A percentile compares a stretch with the other conserved stretches of the same genome.
These are phyloP conservation scores for Hoplodrina ambigua DNA, from an alignment of 2,888 invertebrate genomes.

Conservation along the genomic window DNA sequence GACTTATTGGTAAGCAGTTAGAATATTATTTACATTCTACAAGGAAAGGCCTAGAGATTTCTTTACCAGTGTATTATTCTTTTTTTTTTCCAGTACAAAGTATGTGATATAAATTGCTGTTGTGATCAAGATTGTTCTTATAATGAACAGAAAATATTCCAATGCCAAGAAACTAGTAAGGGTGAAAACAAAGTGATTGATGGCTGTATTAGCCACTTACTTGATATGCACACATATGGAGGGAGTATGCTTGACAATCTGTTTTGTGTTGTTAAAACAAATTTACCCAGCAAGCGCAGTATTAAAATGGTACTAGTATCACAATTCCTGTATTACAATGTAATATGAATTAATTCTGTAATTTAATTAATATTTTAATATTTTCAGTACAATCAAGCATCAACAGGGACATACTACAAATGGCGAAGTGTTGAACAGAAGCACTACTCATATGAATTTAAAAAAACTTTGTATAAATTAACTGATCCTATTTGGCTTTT, in stretches of 20 bases:
- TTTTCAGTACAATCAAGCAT: slow-evolving; percentile 71
- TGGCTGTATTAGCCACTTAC: slow-evolving; percentile 66
- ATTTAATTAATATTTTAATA: slow-evolving; percentile 59
- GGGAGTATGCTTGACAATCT: slow-evolving; percentile 71
- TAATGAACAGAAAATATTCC: slow-evolving; percentile 91
- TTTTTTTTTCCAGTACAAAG: slow-evolving; percentile 84
- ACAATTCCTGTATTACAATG: background rate
- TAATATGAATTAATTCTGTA: slow-evolving; percentile 66
- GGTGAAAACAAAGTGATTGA: slow-evolving; percentile 25
- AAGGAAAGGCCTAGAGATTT: background rate
- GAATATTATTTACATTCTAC: background rate
- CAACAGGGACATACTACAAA: slow-evolving; percentile 48
- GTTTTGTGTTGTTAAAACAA: slow-evolving; percentile 83
- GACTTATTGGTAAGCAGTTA: slow-evolving; percentile 79
- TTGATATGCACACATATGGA: slow-evolving; percentile 57
- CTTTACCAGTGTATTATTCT: background rate
- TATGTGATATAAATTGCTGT: slow-evolving; percentile 96
- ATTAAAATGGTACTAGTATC: slow-evolving; percentile 68
- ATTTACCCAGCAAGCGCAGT: slow-evolving; percentile 77
- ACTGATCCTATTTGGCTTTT: slow-evolving; percentile 81
- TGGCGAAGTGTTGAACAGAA: slow-evolving; percentile 39
- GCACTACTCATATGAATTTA: slow-evolving; percentile 64
- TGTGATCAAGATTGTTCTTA: slow-evolving; percentile 94
- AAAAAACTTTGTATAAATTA: slow-evolving; percentile 72
- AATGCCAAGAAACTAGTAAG: slow-evolving; percentile 85